phyloP scores from a whole-genome alignment of 2,797 vertebrate species.

The Etheostoma perlongum region DNA sequence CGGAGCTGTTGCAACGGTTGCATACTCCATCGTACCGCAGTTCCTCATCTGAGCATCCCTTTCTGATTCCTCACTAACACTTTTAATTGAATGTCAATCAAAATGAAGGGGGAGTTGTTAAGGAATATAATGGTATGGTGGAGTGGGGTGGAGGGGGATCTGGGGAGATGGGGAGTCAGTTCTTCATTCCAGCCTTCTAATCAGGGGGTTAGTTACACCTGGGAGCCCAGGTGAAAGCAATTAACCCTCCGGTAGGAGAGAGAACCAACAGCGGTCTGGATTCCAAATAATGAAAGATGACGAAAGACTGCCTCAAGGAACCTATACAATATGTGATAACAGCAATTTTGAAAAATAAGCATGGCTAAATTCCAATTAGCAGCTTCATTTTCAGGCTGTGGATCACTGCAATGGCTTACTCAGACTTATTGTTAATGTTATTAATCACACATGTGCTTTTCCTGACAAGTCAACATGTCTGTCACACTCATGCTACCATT shows the following conservation, averaged over 20 bases:
- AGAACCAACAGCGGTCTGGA: slow-evolving; percentile 2
- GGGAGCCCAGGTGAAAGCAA: slow-evolving; percentile 60
- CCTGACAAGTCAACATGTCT: neutral
- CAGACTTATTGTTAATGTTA: neutral
- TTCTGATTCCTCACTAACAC: slow-evolving; percentile 39
- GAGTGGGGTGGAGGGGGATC: slow-evolving; percentile 3
- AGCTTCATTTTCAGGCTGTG: neutral
- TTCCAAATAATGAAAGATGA: neutral
- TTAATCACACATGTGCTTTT: neutral
- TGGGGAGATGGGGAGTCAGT: neutral
- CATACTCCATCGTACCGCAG: slow-evolving; percentile 1
- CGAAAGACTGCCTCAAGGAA: neutral
- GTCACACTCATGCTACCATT: neutral
- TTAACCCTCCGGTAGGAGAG: slow-evolving; percentile 27
- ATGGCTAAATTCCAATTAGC: neutral
- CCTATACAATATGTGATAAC: neutral
- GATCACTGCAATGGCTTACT: neutral
- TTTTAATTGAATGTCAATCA: slow-evolving; percentile 69
- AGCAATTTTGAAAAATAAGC: neutral
- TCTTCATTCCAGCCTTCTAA: slow-evolving; percentile 47
- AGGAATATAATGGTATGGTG: slow-evolving; percentile 8
- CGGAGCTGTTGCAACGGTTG: slow-evolving; percentile 6
- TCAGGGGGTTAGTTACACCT: slow-evolving; percentile 43
- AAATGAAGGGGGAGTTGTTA: slow-evolving; percentile 36
- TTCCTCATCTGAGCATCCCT: slow-evolving; percentile 1